Evolutionary conservation across 2,113 vertebrate species (phyloP), one percentile per base, ranked within the genome.

Genomic region (Planiliza haematocheilus): DNA sequence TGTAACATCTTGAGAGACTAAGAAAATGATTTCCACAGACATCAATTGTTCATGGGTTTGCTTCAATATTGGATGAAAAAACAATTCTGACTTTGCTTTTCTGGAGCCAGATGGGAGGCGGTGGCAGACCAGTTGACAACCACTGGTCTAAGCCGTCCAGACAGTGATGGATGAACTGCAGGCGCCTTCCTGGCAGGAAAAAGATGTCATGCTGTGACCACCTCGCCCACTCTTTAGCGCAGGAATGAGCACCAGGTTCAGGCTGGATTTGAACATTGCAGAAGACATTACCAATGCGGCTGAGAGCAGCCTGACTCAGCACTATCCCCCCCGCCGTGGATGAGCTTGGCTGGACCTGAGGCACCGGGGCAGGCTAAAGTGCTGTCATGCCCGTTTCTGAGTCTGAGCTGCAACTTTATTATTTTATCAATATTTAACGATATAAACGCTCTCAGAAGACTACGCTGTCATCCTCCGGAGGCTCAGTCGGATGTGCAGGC

Each of bases 341-440:
- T 8, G 8, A 75, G 72, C 48, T 68, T 45, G 70, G 61, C 74
- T 53, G 52, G 63, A 62, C 61, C 60, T 66, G 2, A 10, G 71
- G 52, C 20, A 11, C 36, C 10, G 24, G 66, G 72, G 18, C 41
- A 42, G 53, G 46, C 64, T 64, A 62, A 80, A 83, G 61, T 81
- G 75, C 79, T 74, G 73, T 65, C 24, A 57, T 50, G 46, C 53
- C 55, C 70, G n/a, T 69, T 72, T 65, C 63, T 79, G 55, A 63
- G 46, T 66, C 65, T 65, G 50, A 61, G 18, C 38, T 39, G 16
- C 1, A 7, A 41, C 74, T 80, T 77, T 85, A 85, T 88, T 83
- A 68, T 86, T 77, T 81, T 39, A 86, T 84, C 65, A 86, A 84
- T 88, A 82, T 84, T 82, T 82, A 74, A 84, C 79, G 71, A 84